Conservation (phyloP, 2,888 invertebrate genomes). For the Elgonia sp. region DNA sequence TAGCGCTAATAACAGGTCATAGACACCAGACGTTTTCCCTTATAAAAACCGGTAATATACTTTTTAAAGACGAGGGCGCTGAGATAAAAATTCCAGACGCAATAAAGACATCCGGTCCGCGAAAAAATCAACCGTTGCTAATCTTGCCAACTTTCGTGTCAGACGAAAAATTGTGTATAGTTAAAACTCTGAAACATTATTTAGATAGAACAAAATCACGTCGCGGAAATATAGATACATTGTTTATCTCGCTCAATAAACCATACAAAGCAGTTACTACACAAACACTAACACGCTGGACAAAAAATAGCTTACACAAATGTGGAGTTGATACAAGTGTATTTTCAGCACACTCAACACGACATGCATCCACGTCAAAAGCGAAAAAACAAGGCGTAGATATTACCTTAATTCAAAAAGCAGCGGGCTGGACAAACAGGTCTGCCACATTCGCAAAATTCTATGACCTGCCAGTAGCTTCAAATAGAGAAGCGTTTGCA, state of each 20-base stretch:
- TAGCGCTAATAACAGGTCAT: no score
- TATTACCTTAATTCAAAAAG: background rate
- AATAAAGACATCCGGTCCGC: slow-evolving; percentile 29
- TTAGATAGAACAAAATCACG: background rate
- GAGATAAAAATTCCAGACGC: slow-evolving; percentile 24
- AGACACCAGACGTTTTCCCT: no score
- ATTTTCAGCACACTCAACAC: slow-evolving; percentile 33
- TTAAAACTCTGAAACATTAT: background rate
- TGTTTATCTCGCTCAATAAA: background rate
- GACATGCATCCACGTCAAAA: slow-evolving; percentile 39
- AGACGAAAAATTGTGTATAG: background rate
- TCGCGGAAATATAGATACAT: background rate
- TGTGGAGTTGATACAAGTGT: slow-evolving; percentile 14
- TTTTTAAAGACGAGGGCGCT: no score
- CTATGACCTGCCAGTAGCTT: background rate
- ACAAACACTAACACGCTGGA: background rate
- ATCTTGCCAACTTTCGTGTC: background rate
- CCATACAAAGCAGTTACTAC: background rate
- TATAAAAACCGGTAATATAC: no score
- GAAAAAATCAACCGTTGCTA: slow-evolving; percentile 24
- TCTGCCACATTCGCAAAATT: slow-evolving; percentile 25
- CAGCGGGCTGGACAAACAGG: background rate
- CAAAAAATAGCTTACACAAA: background rate
- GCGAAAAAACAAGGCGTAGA: slow-evolving; percentile 39
- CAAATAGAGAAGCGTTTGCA: background rate